These are phyloP conservation scores for Romanogobio albipinnatus DNA, from an alignment of 2,113 vertebrate species.

Conservation along the genomic window DNA sequence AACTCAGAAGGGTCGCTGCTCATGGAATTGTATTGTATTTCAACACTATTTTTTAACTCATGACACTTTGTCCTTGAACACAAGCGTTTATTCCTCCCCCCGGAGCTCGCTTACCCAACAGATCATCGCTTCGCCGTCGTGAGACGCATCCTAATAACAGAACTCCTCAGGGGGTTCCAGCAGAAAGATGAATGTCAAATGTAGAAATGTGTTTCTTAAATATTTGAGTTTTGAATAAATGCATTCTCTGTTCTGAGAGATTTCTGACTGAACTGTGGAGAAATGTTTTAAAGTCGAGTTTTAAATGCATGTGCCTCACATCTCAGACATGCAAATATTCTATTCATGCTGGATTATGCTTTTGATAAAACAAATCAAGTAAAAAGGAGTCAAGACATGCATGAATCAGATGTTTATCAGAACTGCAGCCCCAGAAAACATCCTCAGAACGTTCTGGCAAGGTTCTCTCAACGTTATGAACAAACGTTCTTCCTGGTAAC, in stretches of 20 bases:
- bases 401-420: too few relatives aligned
- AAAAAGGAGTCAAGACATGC: too few relatives aligned
- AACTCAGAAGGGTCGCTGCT: background rate
- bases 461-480: too few relatives aligned
- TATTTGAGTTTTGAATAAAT: background rate
- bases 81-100: background rate
- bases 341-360: too few relatives aligned
- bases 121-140: background rate
- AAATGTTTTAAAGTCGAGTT: background rate
- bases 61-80: constrained; percentile 34
- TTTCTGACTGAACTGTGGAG: background rate
- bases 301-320: background rate
- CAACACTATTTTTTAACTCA: background rate
- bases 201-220: background rate
- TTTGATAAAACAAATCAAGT: too few relatives aligned
- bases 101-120: constrained; percentile 12
- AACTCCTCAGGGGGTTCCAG: background rate
- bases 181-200: background rate
- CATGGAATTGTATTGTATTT: background rate
- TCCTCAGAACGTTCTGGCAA: too few relatives aligned
- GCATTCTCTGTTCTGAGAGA: background rate
- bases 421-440: too few relatives aligned
- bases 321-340: too few relatives aligned
- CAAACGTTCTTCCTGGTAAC: too few relatives aligned
- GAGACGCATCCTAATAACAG: background rate